Base-by-base conservation (phyloP, 2,888 invertebrate genomes). In the Andrena chrysosceles region DNA sequence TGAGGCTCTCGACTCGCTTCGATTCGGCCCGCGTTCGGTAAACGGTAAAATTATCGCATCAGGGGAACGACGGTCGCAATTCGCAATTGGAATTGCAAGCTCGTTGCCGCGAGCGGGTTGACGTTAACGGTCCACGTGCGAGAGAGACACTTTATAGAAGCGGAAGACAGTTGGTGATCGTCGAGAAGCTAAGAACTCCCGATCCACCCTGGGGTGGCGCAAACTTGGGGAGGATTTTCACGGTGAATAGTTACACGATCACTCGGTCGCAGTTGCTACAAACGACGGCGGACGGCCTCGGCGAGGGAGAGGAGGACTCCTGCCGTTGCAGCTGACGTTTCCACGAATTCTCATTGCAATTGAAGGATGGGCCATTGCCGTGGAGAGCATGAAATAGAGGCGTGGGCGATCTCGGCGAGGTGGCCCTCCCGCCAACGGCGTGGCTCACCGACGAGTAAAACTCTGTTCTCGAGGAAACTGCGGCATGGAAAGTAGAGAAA, bases 181-280 rank as follows among this genome's bases (percentile, higher is more conserved):
- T 56, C 80, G 80, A 26, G 54, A 81, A 81, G 81, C 81, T 56
- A 64, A 81, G 52, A 54, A 7, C 20, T 2, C 42, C 23, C 73
- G 82, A 73, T 49, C 70, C 29, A 49, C 60, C 54, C 56, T 29
- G 60, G 62, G 73, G 42, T 23, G 20, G 64, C 68, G 83, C 62
- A 76, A 76, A 33, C 70, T 49, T 23, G 42, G 56, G 16, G 77
- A 42, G 26, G 59, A 60, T 48, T 63, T 77, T 78, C 77, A 75
- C 87, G 42, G 77, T 83, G 91, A 94, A 94, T 95, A 96, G 97
- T 97, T 96, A 98, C 98, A 97, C 97, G 94, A 98, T 97, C 93
- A 97, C 96, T 94, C 97, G 96, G 95, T 97, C 97, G 95, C 98
- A 98, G 93, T 97, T 97, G 93, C 96, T 96, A 95, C 98, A 98